Base-by-base conservation (phyloP, 2,888 invertebrate genomes). In the Acronicta aceris region DNA sequence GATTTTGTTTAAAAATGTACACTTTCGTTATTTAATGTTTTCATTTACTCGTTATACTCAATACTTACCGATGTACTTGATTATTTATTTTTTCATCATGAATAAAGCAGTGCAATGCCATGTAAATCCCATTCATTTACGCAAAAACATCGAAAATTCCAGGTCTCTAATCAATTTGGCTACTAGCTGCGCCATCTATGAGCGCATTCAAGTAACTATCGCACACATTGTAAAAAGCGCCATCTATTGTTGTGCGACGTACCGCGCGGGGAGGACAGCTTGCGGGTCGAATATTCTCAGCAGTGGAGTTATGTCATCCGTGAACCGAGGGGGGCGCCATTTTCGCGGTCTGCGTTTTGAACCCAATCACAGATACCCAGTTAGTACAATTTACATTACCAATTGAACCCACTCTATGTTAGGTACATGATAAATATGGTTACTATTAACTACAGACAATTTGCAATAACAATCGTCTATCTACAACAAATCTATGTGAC, bases 251-350 rank as follows among this genome's bases (percentile, higher is more conserved):
- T 86, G 81, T 88, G 87, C 88, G 88, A 94, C 94, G 88, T 95
- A 95, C 95, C 95, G 95, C 90, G 81, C 74, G 73, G 94, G 92
- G 64, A 92, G 93, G 79, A 95, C 95, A 84, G 96, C 96, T 85
- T 96, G 95, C 78, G 96, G 97, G 96, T 96, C 97, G 95, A 97
- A 97, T 92, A 97, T 96, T 91, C 96, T 96, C 93, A 96, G 96
- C 90, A 97, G 95, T 92, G 96, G 97, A 86, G 96, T 96, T 88
- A 97, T 97, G 95, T 97, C 97, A 84, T 96, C 96, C 81, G 96
- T 96, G 95, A 97, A 96, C 92, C 97, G 96, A 80, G 97, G 97
- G 86, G 97, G 97, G 83, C 97, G 96, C 97, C 97, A 98, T 93
- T 97, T 97, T 94, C 97, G 97, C 89, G 95, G 96, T 92, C 97